Percentiles rank a stretch among this genome's conserved stretches.
These are phyloP conservation scores for Petrocephalus microphthalmus DNA, from an alignment of 2,113 vertebrate genomes.

Conservation along the genomic window DNA sequence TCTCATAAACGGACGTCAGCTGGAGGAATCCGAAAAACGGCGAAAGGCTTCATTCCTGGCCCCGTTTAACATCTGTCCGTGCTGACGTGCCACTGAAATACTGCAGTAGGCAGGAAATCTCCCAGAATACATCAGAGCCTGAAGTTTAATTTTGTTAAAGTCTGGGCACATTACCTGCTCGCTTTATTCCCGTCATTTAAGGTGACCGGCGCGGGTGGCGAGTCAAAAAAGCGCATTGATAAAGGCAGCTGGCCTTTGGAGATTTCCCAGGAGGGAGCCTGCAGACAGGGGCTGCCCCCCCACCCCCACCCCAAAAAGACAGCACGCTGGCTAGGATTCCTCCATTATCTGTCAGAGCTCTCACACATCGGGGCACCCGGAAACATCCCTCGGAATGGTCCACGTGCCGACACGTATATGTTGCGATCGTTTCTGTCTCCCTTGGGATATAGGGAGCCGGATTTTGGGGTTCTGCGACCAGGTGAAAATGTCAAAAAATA, in stretches of 20 bases:
- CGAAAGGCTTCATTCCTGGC: neutral
- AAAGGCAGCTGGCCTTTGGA: conserved; percentile 54
- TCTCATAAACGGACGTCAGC: neutral
- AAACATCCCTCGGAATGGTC: conserved; percentile 29
- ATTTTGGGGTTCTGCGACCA: neutral
- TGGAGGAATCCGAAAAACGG: neutral
- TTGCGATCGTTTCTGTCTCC: conserved; percentile 22
- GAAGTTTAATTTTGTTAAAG: conserved; percentile 44
- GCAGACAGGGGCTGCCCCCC: conserved; percentile 21
- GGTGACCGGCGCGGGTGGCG: conserved; percentile 41
- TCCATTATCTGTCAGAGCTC: conserved; percentile 37
- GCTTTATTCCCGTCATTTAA: conserved; percentile 49
- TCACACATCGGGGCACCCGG: conserved; percentile 32
- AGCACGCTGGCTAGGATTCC: conserved; percentile 39
- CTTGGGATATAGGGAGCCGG: neutral
- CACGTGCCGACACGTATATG: conserved; percentile 25
- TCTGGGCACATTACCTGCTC: conserved; percentile 47
- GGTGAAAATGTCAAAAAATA: no score
- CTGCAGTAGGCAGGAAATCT: conserved; percentile 42
- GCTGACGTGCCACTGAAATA: conserved; percentile 14
- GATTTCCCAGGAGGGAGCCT: conserved; percentile 50
- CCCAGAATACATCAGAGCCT: conserved; percentile 34
- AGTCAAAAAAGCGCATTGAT: conserved; percentile 52
- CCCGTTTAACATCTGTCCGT: neutral
- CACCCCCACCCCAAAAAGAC: conserved; percentile 28